Conservation (phyloP, 2,113 vertebrate species). For the Pygathrix nemaeus region DNA sequence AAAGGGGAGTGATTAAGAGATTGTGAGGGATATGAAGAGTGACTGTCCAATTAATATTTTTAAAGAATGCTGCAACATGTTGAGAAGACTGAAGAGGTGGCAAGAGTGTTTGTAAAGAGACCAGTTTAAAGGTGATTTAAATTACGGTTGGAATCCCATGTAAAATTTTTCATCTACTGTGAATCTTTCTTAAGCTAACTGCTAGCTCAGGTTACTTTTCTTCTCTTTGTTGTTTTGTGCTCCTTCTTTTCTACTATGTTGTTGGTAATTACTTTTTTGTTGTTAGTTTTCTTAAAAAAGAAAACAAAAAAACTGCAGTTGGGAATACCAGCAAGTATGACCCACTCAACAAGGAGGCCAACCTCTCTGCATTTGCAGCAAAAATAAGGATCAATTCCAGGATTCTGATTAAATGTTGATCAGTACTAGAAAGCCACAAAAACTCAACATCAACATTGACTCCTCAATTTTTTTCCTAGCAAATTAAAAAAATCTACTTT, state of each 20-base stretch:
- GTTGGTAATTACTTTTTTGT: not conserved
- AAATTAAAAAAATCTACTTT: not conserved
- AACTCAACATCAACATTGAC: not conserved
- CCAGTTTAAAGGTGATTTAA: not conserved
- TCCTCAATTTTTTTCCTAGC: rapidly evolving
- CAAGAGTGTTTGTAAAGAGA: not conserved
- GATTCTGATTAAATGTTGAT: not conserved
- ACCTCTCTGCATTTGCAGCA: not conserved
- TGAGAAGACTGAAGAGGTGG: not conserved
- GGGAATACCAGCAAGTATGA: not conserved
- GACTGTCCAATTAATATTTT: not conserved
- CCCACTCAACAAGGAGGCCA: not conserved
- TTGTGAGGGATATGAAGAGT: not conserved
- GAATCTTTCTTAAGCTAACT: not conserved
- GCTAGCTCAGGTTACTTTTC: not conserved
- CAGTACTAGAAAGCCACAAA: not conserved
- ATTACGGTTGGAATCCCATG: not conserved
- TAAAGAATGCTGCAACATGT: not conserved
- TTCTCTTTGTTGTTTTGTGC: not conserved
- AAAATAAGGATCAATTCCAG: not conserved
- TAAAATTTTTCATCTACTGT: not conserved
- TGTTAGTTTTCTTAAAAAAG: not conserved
- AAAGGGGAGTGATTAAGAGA: not conserved
- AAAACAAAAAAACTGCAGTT: not conserved
- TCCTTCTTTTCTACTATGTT: not conserved